Evolutionary conservation across 2,113 vertebrate species (phyloP).

Genomic region (Cochlearius cochlearius): DNA sequence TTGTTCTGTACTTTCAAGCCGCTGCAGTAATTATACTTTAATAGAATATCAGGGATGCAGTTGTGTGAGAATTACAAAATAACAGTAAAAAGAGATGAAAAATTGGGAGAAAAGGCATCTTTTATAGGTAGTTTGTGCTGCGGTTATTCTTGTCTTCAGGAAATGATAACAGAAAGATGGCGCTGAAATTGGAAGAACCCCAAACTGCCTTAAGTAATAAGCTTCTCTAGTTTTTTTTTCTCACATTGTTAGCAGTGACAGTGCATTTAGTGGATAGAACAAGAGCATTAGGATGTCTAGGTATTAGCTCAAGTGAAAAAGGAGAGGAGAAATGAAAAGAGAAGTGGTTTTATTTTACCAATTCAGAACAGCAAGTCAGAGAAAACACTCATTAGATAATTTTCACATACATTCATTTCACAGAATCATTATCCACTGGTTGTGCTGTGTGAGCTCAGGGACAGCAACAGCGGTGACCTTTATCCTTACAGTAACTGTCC

Average conservation of each 20-base stretch:
- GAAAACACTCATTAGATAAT: background rate
- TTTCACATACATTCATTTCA: background rate
- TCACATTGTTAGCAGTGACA: background rate
- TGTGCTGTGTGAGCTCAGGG: background rate
- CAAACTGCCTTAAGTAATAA: background rate
- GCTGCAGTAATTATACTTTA: background rate
- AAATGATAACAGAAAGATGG: background rate
- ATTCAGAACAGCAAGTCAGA: background rate
- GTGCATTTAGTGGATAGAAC: background rate
- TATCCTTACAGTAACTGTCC: background rate
- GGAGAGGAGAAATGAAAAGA: background rate
- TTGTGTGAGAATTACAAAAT: background rate
- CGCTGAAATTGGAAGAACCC: background rate
- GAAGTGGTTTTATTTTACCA: background rate
- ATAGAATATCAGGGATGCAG: background rate
- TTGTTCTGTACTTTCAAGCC: background rate
- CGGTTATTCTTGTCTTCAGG: background rate
- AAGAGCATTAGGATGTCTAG: background rate
- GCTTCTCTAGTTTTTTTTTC: background rate
- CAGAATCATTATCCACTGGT: background rate
- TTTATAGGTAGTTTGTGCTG: background rate
- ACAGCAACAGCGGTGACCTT: background rate
- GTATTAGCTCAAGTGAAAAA: background rate
- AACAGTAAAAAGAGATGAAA: background rate
- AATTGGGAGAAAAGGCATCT: background rate